These are phyloP conservation scores for Varecia variegata DNA, from an alignment of 2,797 vertebrate genomes.

Conservation along the genomic window DNA sequence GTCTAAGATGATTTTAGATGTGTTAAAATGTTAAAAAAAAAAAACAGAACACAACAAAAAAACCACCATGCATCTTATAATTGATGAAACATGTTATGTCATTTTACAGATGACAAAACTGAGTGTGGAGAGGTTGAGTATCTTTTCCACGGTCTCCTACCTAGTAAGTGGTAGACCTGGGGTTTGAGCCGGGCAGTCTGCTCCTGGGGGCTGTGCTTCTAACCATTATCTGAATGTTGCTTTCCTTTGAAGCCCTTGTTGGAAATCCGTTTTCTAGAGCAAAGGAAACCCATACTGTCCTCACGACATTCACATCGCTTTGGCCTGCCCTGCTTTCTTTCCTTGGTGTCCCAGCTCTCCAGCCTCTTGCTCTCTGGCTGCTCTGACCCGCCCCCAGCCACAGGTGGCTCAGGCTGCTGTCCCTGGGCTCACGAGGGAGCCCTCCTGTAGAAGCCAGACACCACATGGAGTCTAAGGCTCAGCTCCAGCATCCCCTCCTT, in stretches of 20 bases:
- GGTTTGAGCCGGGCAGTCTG: background rate
- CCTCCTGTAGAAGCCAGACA: background rate
- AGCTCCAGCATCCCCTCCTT: background rate
- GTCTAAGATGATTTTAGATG: background rate
- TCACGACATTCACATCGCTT: background rate
- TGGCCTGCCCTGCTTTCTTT: background rate
- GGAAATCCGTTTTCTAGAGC: background rate
- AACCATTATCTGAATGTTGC: no score
- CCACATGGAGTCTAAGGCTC: background rate
- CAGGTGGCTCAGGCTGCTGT: background rate
- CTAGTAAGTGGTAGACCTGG: background rate
- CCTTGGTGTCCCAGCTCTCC: background rate
- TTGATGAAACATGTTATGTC: background rate
- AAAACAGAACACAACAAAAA: background rate
- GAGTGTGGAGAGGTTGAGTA: background rate
- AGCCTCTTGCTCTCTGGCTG: background rate
- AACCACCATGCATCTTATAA: background rate
- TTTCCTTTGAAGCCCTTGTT: background rate
- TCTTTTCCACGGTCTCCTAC: background rate
- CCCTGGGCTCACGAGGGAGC: accelerated
- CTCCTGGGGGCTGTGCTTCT: background rate
- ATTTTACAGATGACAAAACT: background rate
- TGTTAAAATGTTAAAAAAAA: background rate
- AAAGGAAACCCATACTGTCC: background rate
- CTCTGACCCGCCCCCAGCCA: background rate